These are phyloP conservation scores for Pipistrellus nathusii DNA, from an alignment of 2,797 vertebrate species.

Conservation along the genomic window DNA sequence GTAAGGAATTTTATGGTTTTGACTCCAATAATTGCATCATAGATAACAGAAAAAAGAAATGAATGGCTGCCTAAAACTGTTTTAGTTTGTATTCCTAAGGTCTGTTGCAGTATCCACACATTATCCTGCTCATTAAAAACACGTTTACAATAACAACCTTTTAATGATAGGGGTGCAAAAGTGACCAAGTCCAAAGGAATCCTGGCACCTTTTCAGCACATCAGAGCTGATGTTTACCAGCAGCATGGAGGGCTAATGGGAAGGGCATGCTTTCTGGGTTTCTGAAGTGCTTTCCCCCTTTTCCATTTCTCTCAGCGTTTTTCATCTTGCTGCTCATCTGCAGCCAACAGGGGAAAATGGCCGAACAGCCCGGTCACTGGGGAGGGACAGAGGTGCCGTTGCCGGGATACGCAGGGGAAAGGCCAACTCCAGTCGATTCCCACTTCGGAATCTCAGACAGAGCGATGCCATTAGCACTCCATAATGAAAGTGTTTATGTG, in stretches of 20 bases:
- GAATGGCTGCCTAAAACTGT: not conserved
- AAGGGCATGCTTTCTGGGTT: constrained; percentile 59
- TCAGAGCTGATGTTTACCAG: constrained; percentile 68
- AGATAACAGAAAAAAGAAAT: not conserved
- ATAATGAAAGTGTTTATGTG: constrained; percentile 86
- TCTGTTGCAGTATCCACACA: not conserved
- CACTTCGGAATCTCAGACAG: constrained; percentile 78
- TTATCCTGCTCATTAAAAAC: constrained; percentile 29
- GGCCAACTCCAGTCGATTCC: constrained; percentile 79
- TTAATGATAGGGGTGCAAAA: not conserved
- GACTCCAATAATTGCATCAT: not conserved
- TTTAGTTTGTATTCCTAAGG: not conserved
- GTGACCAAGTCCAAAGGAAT: constrained; percentile 65
- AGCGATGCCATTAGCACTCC: constrained; percentile 82
- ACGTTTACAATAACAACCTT: not conserved
- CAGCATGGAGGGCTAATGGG: constrained; percentile 72
- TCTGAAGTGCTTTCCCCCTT: constrained; percentile 67
- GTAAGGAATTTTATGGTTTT: not conserved
- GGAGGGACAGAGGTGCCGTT: constrained; percentile 68
- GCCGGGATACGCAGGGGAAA: constrained; percentile 70
- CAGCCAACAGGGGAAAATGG: constrained; percentile 80
- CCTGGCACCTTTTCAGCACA: constrained; percentile 60
- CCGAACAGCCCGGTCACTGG: constrained; percentile 57
- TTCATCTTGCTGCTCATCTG: constrained; percentile 81
- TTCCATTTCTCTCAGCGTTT: constrained; percentile 83